Percentiles rank a stretch among this genome's conserved stretches.
Evolutionary conservation across 64 coral and sea anemone genomes (phyloP).

Genomic region (Pocillopora verrucosa): DNA sequence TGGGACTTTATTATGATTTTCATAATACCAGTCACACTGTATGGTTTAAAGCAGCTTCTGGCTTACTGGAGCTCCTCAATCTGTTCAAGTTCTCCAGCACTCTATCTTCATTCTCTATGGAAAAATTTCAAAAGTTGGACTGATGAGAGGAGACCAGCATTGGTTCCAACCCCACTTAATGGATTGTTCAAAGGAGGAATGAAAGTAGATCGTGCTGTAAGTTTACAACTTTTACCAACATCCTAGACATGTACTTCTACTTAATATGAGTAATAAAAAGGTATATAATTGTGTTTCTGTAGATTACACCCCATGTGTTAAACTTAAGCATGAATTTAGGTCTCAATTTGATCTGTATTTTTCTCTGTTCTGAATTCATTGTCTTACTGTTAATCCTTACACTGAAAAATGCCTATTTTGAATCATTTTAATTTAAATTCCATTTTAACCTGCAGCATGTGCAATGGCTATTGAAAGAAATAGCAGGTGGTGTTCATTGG

Average conservation of each 20-base stretch:
- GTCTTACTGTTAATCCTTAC: no score
- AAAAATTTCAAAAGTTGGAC: constrained; percentile 68
- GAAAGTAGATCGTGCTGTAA: constrained; percentile 87
- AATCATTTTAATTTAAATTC: no score
- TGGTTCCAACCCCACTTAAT: constrained; percentile 83
- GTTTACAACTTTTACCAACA: not conserved
- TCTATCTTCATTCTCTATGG: constrained; percentile 3
- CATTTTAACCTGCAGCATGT: no score
- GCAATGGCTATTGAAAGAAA: no score
- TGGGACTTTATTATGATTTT: constrained; percentile 76
- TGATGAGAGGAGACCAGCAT: constrained; percentile 73
- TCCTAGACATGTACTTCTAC: not conserved
- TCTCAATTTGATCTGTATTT: no score
- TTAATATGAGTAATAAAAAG: no score
- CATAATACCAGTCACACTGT: constrained; percentile 79
- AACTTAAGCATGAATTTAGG: no score
- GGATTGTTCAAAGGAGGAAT: constrained; percentile 81
- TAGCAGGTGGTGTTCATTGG: no score
- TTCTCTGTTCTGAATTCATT: no score
- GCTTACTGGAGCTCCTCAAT: constrained; percentile 67
- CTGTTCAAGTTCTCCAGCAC: constrained; percentile 39
- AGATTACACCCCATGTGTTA: no score
- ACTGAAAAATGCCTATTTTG: no score
- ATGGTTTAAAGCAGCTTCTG: constrained; percentile 66
- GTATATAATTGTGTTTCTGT: no score